Base-by-base conservation (phyloP, 1,140 invertebrate genomes). In the Leucophenga varia region DNA sequence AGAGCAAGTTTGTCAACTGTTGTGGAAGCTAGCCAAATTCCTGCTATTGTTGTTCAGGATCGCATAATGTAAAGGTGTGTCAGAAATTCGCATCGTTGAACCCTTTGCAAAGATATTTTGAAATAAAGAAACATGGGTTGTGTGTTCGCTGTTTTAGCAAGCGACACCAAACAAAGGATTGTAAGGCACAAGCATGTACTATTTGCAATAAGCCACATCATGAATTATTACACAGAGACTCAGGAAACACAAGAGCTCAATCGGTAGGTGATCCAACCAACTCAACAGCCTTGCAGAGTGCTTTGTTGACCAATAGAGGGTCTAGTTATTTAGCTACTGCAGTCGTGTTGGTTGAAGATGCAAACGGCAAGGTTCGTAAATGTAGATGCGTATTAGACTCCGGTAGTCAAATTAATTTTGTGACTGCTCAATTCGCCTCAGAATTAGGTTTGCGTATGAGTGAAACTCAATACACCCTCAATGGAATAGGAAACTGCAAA, bases 61-160 rank as follows among this genome's bases (percentile, higher is more conserved):
- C n/a, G 12, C n/a, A 30, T n/a, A n/a, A 13, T 17, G 14, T 45
- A 21, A 45, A 34, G 16, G 34, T 16, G 5, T 45, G 43, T 36
- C 10, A 12, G 10, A 45, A 36, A 21, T 35, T 45, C 13, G 5
- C n/a, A 4, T 9, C 18, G 19, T 14, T 45, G 18, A 14, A 28
- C 21, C 30, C 17, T 13, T 12, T 36, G 14, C 32, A 44, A 21
- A n/a, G 28, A 13, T 34, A 35, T 20, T 21, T 20, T 19, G 25
- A 30, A n/a, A 30, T 30, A 7, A 30, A 30, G 12, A 30, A n/a
- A 7, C 7, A n/a, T n/a, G 25, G 25, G 31, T 36, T 36, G 34
- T 45, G 32, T 19, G 22, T 34, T n/a, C 8, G 17, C 19, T 44
- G 43, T 14, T 44, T 44, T 19, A 44, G 20, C 20, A 35, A 36